These are phyloP conservation scores for Pangasius larnaudii DNA, from an alignment of 2,797 vertebrate species.

Conservation along the genomic window DNA sequence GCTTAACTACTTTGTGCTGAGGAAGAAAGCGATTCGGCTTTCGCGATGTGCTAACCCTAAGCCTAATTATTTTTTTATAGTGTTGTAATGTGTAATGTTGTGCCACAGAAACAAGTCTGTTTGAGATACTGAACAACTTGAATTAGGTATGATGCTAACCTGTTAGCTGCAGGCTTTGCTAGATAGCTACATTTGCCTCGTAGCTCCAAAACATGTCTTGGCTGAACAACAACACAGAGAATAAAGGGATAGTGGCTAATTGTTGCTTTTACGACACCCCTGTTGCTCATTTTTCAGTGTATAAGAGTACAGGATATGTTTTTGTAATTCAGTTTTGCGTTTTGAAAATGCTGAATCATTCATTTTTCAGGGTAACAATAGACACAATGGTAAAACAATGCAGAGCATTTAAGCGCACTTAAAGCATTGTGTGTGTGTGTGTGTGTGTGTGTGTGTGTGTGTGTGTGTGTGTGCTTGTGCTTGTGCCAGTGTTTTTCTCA, in stretches of 20 bases:
- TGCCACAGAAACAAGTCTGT: background rate
- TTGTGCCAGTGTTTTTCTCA: background rate
- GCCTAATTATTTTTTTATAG: background rate
- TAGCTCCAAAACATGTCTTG: background rate
- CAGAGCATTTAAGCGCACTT: slow-evolving; percentile 35
- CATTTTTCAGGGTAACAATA: background rate
- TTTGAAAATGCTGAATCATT: slow-evolving; percentile 2
- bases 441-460: too few relatives aligned
- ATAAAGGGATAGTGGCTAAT: background rate
- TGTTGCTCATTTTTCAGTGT: background rate
- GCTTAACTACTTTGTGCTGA: background rate
- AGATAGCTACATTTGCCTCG: background rate
- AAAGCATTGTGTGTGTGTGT: background rate
- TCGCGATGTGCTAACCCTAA: background rate
- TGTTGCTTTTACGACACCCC: background rate
- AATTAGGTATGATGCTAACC: background rate
- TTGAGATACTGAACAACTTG: background rate
- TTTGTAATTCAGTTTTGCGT: background rate
- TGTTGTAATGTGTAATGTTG: background rate
- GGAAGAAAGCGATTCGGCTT: background rate
- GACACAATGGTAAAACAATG: background rate
- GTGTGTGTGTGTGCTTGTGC: too few relatives aligned
- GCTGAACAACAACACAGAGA: background rate
- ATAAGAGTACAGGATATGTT: background rate
- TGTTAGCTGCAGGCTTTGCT: background rate